Evolutionary conservation across 2,888 invertebrate species (phyloP), one percentile per base, ranked within the genome.

Genomic region (Nudaria mundana): DNA sequence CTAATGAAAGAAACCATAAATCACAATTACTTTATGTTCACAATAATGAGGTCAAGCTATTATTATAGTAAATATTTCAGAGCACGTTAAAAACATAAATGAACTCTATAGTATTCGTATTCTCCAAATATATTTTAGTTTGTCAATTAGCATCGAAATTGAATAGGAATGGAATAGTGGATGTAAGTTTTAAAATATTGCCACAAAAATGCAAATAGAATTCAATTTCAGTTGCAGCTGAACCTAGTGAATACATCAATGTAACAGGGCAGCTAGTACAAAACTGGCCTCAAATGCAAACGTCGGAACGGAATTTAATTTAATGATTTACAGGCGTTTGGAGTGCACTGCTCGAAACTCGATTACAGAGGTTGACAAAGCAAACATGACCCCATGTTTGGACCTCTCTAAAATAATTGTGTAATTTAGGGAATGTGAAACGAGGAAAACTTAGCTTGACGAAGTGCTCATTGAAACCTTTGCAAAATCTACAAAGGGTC

Each of bases 361-460:
- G 63, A 65, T 70, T 68, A 68, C 61, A 59, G 59, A 55, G 62
- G 72, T 72, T 74, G 75, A 73, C 72, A 71, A 71, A 71, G 69
- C 74, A 72, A 73, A 72, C 58, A 62, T 54, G 56, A 63, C 53
- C 64, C 54, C 47, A 45, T 56, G 63, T 64, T n/a, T n/a, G n/a
- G n/a, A n/a, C n/a, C n/a, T 68, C 68, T 71, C 69, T 63, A 65
- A 69, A 75, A 71, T 76, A 76, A 77, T 73, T 76, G 66, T 61
- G 54, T 59, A 62, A 66, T 67, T 65, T 62, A 58, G 57, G 64
- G 66, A 60, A 58, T 64, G 64, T 53, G 50, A 56, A 37, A 50
- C 38, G 56, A 39, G 56, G 45, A 56, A 53, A 52, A 53, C 57
- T 69, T 63, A 62, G 52, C 49, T 32, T 61, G 61, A 66, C 63